Base-by-base conservation (phyloP, 2,888 invertebrate genomes). In the Hydropsyche betteni region DNA sequence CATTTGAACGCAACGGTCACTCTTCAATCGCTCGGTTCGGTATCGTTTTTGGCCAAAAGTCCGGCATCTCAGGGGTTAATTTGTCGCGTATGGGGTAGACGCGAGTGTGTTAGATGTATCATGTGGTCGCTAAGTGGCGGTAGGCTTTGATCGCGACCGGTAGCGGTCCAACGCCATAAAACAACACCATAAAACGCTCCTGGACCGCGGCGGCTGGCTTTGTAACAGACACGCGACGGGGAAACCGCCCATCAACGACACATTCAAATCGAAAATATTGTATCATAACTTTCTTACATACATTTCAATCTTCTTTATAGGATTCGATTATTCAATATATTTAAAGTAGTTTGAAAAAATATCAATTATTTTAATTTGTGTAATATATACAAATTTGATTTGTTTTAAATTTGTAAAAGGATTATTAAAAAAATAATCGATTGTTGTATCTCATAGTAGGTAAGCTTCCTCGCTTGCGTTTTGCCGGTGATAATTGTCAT, bases 71-170 rank as follows among this genome's bases (percentile, higher is more conserved):
- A 58, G 58, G 58, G 58, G 58, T 58, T 58, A 58, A 24, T 58
- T 58, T 58, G 58, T 44, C 44, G 10, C 58, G 58, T 44, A 44
- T 44, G 58, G 69, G 51, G 69, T 69, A 69, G 44, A 16, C 58
- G 69, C 6, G 55, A 70, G 70, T 52, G 72, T 72, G 72, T 72
- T 61, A 72, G 52, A 72, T 58, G 72, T 75, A 75, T 75, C 75
- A 72, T 71, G 68, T 52, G 34, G 58, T n/a, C 38, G 75, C 71
- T 75, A 75, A 75, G 75, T 75, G 75, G 58, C 70, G 24, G 69
- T 70, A 34, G 69, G 50, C 70, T 75, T 75, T 75, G 70, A 75
- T 75, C 75, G 58, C 52, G 14, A 51, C 61, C 72, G 72, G 72
- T 72, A 58, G 72, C 72, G 12, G 52, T 24, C 70, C 53, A 51